phyloP scores from a whole-genome alignment of 2,888 invertebrate genomes.

The Merodon equestris region DNA sequence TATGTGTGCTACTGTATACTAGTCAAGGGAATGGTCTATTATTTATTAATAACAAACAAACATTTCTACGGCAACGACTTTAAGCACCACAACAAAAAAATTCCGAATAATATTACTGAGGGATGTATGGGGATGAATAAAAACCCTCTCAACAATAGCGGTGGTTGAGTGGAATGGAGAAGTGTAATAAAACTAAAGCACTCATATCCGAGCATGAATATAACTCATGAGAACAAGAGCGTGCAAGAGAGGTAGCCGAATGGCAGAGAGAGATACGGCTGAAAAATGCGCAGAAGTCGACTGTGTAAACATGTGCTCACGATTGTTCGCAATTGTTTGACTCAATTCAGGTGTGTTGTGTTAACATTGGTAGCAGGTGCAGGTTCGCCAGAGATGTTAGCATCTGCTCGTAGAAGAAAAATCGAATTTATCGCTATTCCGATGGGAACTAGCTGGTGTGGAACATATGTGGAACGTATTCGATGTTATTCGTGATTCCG shows the following conservation, averaged over 20 bases:
- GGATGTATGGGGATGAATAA: slow-evolving; percentile 8
- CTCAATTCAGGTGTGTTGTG: slow-evolving; percentile 33
- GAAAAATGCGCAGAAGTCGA: slow-evolving; percentile 1
- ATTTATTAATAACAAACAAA: slow-evolving; percentile 66
- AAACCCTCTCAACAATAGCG: not conserved
- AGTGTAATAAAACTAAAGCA: not conserved
- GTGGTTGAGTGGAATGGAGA: slow-evolving; percentile 11
- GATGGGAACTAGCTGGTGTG: not conserved
- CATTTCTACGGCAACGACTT: slow-evolving; percentile 60
- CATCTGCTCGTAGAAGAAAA: slow-evolving; percentile 5
- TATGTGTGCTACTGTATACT: not conserved
- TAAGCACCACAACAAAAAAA: slow-evolving; percentile 51
- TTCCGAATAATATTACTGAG: not conserved
- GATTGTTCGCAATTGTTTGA: slow-evolving; percentile 10
- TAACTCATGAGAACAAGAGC: not conserved
- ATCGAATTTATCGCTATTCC: not conserved
- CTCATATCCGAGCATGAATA: slow-evolving; percentile 10
- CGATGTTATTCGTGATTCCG: not conserved
- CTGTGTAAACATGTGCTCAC: slow-evolving; percentile 24
- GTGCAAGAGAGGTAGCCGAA: slow-evolving; percentile 22
- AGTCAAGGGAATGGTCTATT: slow-evolving; percentile 55
- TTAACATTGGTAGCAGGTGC: slow-evolving; percentile 32
- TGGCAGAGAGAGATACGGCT: not conserved
- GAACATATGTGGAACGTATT: slow-evolving; percentile 51
- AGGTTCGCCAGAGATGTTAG: slow-evolving; percentile 13